phyloP scores from a whole-genome alignment of 2,113 vertebrate genomes.

The Microcebus griseorufus region DNA sequence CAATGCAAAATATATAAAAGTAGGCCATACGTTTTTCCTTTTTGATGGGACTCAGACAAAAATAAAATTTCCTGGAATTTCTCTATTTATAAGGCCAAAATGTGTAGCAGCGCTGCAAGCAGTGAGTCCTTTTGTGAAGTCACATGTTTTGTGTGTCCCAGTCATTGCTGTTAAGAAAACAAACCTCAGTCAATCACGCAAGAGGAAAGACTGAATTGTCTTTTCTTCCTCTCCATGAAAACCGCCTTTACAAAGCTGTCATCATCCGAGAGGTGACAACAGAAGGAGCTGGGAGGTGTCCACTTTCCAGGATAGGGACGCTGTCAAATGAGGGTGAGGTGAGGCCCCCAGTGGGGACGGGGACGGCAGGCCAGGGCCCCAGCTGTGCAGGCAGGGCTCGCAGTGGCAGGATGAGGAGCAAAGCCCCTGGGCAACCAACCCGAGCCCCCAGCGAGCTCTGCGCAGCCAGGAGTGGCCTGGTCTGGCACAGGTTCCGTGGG shows the following conservation, averaged over 20 bases:
- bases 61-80: not conserved
- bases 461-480: not conserved
- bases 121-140: not conserved
- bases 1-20: not conserved
- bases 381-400: rapidly evolving
- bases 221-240: not conserved
- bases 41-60: not conserved
- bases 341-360: too few relatives aligned
- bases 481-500: too few relatives aligned
- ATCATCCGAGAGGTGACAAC: not conserved
- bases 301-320: not conserved
- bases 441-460: too few relatives aligned
- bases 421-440: too few relatives aligned
- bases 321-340: not conserved
- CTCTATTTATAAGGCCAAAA: not conserved
- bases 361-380: too few relatives aligned
- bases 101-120: not conserved
- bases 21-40: not conserved
- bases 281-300: not conserved
- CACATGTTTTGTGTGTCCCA: not conserved
- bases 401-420: not conserved
- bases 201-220: not conserved
- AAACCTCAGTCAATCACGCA: not conserved
- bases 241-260: not conserved
- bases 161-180: not conserved